A percentile compares a stretch with the other conserved stretches of the same genome.
Evolutionary conservation across 1,140 invertebrate species (phyloP).

Genomic region (Drosophila virilis): DNA sequence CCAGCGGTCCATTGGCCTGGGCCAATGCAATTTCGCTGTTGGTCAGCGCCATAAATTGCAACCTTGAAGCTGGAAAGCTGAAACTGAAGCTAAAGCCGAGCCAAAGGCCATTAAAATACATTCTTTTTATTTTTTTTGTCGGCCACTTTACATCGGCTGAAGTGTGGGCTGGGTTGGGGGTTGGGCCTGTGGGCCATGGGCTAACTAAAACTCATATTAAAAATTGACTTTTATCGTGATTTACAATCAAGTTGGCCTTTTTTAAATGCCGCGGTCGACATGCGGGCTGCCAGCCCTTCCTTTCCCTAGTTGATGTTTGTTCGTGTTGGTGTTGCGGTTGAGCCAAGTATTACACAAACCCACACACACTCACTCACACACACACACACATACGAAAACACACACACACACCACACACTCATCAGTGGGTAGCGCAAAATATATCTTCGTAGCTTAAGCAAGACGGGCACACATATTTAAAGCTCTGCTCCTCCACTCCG

Average conservation of each 20-base stretch:
- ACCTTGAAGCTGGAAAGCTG: constrained; percentile 64
- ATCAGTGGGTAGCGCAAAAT: constrained; percentile 53
- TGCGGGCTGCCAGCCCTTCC: constrained; percentile 56
- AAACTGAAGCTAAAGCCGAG: constrained; percentile 50
- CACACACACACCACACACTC: constrained; percentile 28
- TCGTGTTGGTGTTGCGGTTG: constrained; percentile 64
- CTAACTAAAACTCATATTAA: constrained; percentile 82
- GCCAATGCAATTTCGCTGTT: constrained; percentile 73
- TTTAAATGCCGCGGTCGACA: constrained; percentile 80
- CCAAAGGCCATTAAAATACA: constrained; percentile 78
- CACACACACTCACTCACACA: constrained; percentile 33
- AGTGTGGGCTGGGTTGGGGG: not conserved
- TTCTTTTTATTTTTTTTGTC: constrained; percentile 45
- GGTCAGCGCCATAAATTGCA: constrained; percentile 78
- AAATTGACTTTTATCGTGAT: constrained; percentile 83
- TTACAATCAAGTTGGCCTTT: constrained; percentile 81
- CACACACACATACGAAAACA: constrained; percentile 3
- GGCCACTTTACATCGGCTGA: constrained; percentile 47
- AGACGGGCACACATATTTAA: constrained; percentile 76
- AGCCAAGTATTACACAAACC: constrained; percentile 38
- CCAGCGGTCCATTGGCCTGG: constrained; percentile 21
- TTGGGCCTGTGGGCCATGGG: constrained; percentile 21
- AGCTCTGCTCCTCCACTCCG: constrained; percentile 22
- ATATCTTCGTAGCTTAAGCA: constrained; percentile 79
- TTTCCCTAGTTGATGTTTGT: constrained; percentile 28